phyloP scores from a whole-genome alignment of 2,113 vertebrate genomes.

The Pollimyrus isidori region DNA sequence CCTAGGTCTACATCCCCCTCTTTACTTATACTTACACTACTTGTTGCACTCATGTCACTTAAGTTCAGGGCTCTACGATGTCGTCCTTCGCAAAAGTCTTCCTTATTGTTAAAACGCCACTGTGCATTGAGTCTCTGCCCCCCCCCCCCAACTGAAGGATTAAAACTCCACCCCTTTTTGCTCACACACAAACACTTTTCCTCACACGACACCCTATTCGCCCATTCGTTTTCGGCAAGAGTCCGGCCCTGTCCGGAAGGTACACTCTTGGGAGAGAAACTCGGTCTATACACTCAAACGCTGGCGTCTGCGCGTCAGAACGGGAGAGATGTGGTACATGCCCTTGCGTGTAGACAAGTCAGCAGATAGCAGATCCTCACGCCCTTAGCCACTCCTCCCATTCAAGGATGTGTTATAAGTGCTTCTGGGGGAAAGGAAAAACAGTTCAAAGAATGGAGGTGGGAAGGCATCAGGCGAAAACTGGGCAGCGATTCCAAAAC shows the following conservation, averaged over 20 bases:
- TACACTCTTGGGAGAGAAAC: neutral
- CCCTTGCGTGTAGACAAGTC: neutral
- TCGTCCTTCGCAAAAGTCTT: too few species aligned
- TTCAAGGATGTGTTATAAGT: neutral
- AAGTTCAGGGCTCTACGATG: too few species aligned
- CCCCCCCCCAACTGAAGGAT: neutral
- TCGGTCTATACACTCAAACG: neutral
- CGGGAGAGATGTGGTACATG: neutral
- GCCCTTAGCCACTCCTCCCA: neutral
- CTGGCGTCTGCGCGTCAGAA: neutral
- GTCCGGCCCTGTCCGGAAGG: neutral
- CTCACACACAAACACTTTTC: neutral
- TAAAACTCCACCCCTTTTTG: neutral
- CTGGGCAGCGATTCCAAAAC: neutral
- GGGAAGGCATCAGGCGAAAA: neutral
- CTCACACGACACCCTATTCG: neutral
- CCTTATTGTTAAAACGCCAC: too few species aligned
- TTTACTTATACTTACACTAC: too few species aligned
- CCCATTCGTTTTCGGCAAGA: neutral
- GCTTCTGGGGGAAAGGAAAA: neutral
- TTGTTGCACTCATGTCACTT: too few species aligned
- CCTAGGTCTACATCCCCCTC: too few species aligned
- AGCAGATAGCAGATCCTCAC: neutral
- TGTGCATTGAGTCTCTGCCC: too few species aligned
- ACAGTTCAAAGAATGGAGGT: neutral